Conservation (phyloP, 2,113 vertebrate species). For the Embiotoca jacksoni region DNA sequence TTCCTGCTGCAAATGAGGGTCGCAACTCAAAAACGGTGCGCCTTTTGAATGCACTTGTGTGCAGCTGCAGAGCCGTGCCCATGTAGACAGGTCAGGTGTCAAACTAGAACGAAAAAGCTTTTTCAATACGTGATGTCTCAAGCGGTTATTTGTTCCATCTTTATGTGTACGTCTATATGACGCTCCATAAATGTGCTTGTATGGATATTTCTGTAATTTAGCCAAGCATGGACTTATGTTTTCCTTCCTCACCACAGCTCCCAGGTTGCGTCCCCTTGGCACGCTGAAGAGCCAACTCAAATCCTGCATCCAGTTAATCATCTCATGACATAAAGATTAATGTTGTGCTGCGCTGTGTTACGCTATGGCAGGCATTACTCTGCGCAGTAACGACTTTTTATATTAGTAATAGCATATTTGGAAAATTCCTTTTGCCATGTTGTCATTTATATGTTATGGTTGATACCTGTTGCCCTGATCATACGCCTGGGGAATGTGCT, state of each 20-base stretch:
- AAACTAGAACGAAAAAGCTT: slow-evolving; percentile 1
- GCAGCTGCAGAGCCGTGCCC: too few relatives aligned
- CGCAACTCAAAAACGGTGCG: not conserved
- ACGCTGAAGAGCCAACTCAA: slow-evolving; percentile 64
- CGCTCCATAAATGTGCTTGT: slow-evolving; percentile 19
- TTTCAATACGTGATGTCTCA: slow-evolving; percentile 4
- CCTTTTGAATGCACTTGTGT: too few relatives aligned
- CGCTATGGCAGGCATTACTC: not conserved
- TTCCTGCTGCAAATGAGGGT: slow-evolving; percentile 62
- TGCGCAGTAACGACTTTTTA: slow-evolving; percentile 2
- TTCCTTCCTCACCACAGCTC: slow-evolving; percentile 70
- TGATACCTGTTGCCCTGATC: too few relatives aligned
- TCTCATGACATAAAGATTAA: slow-evolving; percentile 50
- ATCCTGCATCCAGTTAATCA: slow-evolving; percentile 64
- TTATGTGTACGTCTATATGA: slow-evolving; percentile 14
- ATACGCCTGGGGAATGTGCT: too few relatives aligned
- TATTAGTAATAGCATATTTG: slow-evolving; percentile 5
- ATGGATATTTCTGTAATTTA: slow-evolving; percentile 54
- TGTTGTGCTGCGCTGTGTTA: slow-evolving; percentile 8
- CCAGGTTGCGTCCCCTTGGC: slow-evolving; percentile 51
- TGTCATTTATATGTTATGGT: not conserved
- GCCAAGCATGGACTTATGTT: slow-evolving; percentile 57
- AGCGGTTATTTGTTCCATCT: slow-evolving; percentile 30
- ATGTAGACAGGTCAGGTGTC: slow-evolving; percentile 6
- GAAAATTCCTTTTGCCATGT: not conserved